A percentile compares a stretch with the other conserved stretches of the same genome.
Evolutionary conservation across 1,140 invertebrate genomes (phyloP).

Genomic region (Anastrepha ludens): DNA sequence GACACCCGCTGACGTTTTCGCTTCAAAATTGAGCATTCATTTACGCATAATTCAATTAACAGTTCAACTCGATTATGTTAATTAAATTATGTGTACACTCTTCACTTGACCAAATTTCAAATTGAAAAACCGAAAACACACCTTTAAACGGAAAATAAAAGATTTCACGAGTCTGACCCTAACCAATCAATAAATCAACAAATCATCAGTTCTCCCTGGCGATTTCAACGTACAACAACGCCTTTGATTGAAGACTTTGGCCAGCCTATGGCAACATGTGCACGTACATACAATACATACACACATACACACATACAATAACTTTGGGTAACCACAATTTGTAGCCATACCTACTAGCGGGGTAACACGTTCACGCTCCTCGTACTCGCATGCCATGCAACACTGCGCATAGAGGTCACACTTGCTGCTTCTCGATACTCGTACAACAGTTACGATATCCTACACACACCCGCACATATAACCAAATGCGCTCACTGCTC

Average conservation of each 20-base stretch:
- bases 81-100: constrained; percentile 22
- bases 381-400: neutral
- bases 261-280: neutral
- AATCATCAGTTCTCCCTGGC: neutral
- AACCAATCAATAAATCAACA: constrained; percentile 54
- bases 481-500: neutral
- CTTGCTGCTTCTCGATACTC: neutral
- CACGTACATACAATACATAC: neutral
- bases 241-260: constrained; percentile 14
- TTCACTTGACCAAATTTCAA: constrained; percentile 11
- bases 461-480: constrained; percentile 3
- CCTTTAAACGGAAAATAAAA: neutral
- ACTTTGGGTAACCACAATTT: neutral
- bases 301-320: neutral
- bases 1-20: constrained; percentile 11
- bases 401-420: neutral
- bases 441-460: neutral
- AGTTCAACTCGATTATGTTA: constrained; percentile 25
- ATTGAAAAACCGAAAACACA: neutral
- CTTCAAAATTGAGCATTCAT: neutral
- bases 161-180: constrained; percentile 27
- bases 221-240: neutral
- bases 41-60: constrained; percentile 35
- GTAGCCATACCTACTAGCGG: neutral
- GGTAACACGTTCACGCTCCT: too few species aligned